phyloP scores from a whole-genome alignment of 2,888 invertebrate genomes.

The Ectemnius continuus region DNA sequence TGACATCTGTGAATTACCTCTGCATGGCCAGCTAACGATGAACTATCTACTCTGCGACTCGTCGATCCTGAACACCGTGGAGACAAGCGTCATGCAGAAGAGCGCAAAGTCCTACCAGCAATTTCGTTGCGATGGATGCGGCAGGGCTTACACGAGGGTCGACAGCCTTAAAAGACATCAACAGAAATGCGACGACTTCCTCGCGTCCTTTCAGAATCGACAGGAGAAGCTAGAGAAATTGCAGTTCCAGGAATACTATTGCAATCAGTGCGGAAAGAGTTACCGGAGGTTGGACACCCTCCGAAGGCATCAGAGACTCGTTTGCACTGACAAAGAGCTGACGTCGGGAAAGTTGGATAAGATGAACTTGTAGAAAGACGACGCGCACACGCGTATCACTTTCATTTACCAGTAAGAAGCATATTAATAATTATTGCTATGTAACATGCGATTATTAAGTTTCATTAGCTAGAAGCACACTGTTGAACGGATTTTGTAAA shows the following conservation, averaged over 20 bases:
- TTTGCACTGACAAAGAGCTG: constrained; percentile 67
- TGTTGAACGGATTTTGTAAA: too few relatives aligned
- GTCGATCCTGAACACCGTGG: constrained; percentile 52
- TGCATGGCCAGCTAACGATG: constrained; percentile 55
- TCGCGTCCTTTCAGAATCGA: constrained; percentile 75
- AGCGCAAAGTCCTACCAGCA: constrained; percentile 50
- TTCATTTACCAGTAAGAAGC: too few relatives aligned
- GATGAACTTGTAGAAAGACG: constrained; percentile 18
- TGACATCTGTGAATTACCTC: constrained; percentile 55
- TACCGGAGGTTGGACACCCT: constrained; percentile 74
- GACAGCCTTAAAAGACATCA: constrained; percentile 74
- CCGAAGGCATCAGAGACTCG: constrained; percentile 71
- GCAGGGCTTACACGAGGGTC: constrained; percentile 73
- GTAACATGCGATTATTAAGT: too few relatives aligned
- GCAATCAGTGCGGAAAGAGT: constrained; percentile 72
- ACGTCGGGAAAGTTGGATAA: constrained; percentile 32
- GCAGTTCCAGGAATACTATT: constrained; percentile 60
- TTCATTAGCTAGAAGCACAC: too few relatives aligned
- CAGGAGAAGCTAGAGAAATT: constrained; percentile 52
- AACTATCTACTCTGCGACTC: constrained; percentile 58
- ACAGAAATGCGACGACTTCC: constrained; percentile 70
- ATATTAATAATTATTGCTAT: too few relatives aligned
- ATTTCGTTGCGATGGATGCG: constrained; percentile 73
- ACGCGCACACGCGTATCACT: too few relatives aligned
- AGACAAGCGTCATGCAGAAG: constrained; percentile 43